phyloP scores from a whole-genome alignment of 2,113 vertebrate species.

The Hiodon alosoides region DNA sequence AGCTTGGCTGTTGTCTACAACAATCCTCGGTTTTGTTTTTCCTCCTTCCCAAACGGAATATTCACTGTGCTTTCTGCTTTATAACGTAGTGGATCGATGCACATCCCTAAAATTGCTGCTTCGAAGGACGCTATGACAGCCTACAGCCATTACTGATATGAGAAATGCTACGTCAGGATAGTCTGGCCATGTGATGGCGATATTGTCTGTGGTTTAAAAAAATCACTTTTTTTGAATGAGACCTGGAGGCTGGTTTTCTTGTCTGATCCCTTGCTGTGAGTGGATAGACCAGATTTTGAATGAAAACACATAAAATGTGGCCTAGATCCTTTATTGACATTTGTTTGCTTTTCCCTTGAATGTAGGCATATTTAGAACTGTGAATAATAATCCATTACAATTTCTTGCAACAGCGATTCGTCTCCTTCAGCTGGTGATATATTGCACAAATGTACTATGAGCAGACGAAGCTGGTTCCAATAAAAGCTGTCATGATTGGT shows the following conservation, averaged over 20 bases:
- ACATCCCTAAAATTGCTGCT: no score
- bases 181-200: slow-evolving; percentile 27
- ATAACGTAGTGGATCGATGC: no score
- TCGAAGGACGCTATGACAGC: not conserved
- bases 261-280: not conserved
- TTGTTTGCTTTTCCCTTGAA: not conserved
- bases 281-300: slow-evolving; percentile 14
- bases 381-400: not conserved
- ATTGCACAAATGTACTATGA: not conserved
- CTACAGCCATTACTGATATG: no score
- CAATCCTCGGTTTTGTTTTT: no score
- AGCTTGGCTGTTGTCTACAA: no score
- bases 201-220: slow-evolving; percentile 22
- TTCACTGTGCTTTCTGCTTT: no score
- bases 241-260: not conserved
- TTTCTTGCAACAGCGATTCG: not conserved
- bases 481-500: not conserved
- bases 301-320: slow-evolving; percentile 16
- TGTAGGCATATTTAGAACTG: not conserved
- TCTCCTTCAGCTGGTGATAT: not conserved
- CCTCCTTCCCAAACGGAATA: no score
- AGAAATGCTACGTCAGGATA: no score
- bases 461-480: not conserved
- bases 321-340: not conserved
- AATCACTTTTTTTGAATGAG: slow-evolving; percentile 20